Conservation (phyloP, 2,888 invertebrate species). For the Thereva unica region DNA sequence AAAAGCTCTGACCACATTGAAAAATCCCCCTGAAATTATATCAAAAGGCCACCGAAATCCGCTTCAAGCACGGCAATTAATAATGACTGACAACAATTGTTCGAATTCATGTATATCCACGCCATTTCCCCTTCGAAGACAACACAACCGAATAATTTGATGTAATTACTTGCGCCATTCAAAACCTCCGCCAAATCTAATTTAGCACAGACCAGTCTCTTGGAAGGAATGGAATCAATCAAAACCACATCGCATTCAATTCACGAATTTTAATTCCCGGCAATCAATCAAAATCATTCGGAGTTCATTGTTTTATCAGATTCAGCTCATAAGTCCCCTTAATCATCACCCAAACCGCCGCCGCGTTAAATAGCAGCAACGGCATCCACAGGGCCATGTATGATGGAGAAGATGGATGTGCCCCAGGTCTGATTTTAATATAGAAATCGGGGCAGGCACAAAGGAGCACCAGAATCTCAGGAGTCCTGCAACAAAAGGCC, state of each 20-base stretch:
- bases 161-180: conserved; percentile 25
- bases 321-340: conserved; percentile 39
- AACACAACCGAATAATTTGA: conserved; percentile 31
- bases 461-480: conserved; percentile 19
- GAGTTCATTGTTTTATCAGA: conserved; percentile 42
- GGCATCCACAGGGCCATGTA: conserved; percentile 13
- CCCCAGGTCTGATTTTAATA: conserved; percentile 26
- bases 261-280: conserved; percentile 39
- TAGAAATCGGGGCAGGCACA: conserved; percentile 13
- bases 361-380: conserved; percentile 13
- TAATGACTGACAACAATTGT: conserved; percentile 30
- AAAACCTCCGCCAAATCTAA: conserved; percentile 25
- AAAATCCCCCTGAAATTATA: neutral
- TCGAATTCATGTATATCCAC: conserved; percentile 20
- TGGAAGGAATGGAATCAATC: conserved; percentile 40
- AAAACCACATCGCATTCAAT: conserved; percentile 42
- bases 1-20: neutral
- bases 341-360: conserved; percentile 34
- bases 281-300: conserved; percentile 42
- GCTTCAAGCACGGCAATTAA: conserved; percentile 21
- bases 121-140: conserved; percentile 15
- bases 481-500: conserved; percentile 26
- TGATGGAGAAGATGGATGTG: conserved; percentile 25
- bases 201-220: conserved; percentile 31
- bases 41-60: conserved; percentile 17